phyloP scores from a whole-genome alignment of 2,113 vertebrate genomes.

The Cardinalis cardinalis region DNA sequence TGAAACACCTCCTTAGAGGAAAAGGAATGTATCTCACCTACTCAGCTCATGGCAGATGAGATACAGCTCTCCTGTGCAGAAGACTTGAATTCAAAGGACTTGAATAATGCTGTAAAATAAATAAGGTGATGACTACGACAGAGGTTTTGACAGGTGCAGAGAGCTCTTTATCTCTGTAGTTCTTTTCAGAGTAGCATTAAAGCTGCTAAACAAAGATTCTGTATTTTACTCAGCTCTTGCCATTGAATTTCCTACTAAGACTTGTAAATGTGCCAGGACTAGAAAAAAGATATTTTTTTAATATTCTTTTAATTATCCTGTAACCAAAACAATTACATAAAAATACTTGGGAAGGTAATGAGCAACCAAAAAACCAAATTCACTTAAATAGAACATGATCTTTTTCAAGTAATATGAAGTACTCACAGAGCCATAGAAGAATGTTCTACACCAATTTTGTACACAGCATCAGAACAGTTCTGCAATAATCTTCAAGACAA shows the following conservation, averaged over 20 bases:
- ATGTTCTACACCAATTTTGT: slow-evolving; percentile 6
- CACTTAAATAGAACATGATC: slow-evolving; percentile 6
- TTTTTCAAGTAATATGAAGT: neutral
- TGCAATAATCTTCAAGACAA: slow-evolving; percentile 36
- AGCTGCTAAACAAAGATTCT: neutral
- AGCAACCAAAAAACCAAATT: slow-evolving; percentile 53
- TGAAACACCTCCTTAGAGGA: neutral
- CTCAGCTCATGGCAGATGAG: neutral
- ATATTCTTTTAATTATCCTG: neutral
- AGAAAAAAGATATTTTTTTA: neutral
- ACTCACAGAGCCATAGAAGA: neutral
- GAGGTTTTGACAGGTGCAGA: neutral
- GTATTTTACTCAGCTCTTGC: neutral
- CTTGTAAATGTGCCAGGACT: neutral
- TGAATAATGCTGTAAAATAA: slow-evolving; percentile 24
- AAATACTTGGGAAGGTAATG: neutral
- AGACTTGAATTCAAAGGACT: slow-evolving; percentile 23
- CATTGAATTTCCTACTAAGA: neutral
- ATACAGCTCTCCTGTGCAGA: neutral
- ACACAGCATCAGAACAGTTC: slow-evolving; percentile 21
- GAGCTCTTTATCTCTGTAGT: neutral
- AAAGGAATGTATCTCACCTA: slow-evolving; percentile 23
- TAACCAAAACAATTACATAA: neutral
- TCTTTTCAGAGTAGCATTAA: neutral
- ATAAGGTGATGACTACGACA: neutral